Evolutionary conservation across 2,113 vertebrate genomes (phyloP).

Genomic region (Uropsilus gracilis): DNA sequence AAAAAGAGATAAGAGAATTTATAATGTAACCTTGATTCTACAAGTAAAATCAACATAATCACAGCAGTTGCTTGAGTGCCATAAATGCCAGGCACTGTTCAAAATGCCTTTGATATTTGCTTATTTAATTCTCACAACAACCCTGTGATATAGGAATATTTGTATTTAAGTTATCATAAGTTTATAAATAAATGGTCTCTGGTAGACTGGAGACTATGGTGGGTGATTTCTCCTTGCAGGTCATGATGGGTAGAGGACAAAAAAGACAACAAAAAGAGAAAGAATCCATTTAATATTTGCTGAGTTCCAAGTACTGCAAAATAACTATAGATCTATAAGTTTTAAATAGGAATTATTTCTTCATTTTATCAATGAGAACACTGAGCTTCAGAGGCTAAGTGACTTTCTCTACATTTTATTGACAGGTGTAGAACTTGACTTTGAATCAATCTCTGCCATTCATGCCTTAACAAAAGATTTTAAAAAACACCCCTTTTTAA

Average conservation of each 20-base stretch:
- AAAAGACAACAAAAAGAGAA: background rate
- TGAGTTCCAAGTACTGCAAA: background rate
- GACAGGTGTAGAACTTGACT: background rate
- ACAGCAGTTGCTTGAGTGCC: background rate
- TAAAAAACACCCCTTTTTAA: background rate
- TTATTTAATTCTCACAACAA: constrained; percentile 1
- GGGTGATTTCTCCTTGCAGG: background rate
- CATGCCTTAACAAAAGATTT: background rate
- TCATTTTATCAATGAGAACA: background rate
- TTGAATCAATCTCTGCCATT: background rate
- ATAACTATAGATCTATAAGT: background rate
- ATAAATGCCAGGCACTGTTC: background rate
- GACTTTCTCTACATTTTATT: background rate
- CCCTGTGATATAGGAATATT: background rate
- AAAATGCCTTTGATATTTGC: background rate
- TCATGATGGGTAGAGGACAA: background rate
- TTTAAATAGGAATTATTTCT: background rate
- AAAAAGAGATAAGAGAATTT: background rate
- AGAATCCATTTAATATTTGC: background rate
- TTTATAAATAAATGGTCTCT: background rate
- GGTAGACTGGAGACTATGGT: background rate
- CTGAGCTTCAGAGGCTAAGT: background rate
- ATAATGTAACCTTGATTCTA: background rate
- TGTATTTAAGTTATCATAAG: background rate
- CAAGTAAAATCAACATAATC: background rate